These are phyloP conservation scores for Anser brachyrhynchus DNA, from an alignment of 2,113 vertebrate species.

Conservation along the genomic window DNA sequence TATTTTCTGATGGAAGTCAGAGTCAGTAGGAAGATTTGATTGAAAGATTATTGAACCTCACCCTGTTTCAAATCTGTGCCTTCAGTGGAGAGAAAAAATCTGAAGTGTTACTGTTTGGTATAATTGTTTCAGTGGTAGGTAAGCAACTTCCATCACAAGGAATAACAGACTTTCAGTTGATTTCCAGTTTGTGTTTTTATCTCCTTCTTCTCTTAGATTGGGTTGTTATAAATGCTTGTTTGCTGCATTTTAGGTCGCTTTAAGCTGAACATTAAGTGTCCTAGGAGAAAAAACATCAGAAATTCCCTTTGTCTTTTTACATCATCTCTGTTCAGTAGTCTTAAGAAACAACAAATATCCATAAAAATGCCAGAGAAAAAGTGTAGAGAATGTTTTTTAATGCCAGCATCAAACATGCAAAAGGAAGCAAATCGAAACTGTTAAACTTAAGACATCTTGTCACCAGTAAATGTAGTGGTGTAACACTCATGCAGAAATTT, in stretches of 20 bases:
- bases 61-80: neutral
- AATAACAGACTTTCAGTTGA: neutral
- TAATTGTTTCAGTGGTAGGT: neutral
- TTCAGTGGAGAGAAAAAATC: neutral
- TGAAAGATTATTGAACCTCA: neutral
- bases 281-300: neutral
- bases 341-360: neutral
- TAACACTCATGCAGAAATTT: conserved; percentile 35
- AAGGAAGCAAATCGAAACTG: conserved; percentile 15
- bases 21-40: neutral
- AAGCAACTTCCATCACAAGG: neutral
- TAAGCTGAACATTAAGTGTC: neutral
- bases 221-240: neutral
- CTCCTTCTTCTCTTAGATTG: neutral
- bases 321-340: neutral
- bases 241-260: neutral
- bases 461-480: neutral
- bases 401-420: neutral
- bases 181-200: neutral
- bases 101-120: neutral
- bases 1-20: neutral
- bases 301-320: neutral
- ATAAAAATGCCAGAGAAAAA: neutral
- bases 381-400: neutral
- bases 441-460: conserved; percentile 24